Evolutionary conservation across 2,797 vertebrate genomes (phyloP), one percentile per base, ranked within the genome.

Genomic region (Argyrosomus regius): DNA sequence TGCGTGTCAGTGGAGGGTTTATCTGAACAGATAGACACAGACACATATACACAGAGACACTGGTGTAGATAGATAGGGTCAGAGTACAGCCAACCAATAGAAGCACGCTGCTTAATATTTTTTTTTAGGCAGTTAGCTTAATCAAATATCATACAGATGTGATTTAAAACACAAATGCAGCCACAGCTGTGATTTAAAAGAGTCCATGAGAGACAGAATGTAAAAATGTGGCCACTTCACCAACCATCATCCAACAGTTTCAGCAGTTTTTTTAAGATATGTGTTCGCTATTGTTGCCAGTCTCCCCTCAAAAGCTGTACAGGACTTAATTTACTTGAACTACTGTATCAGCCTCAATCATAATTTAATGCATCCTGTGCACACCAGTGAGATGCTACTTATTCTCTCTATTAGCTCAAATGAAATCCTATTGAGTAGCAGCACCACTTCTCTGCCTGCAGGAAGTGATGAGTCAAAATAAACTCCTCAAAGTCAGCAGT

Each of bases 1-100:
- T 58, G 78, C 1, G 0, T 82, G 80, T 85, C 77, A 83, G 71
- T 22, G 62, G 69, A 75, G 76, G 80, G 57, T 91, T 90, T 87
- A 84, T 92, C 82, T 84, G 72, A 73, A 72, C 66, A 61, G 74
- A 77, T n/a, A 70, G 49, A 67, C 10, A 24, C n/a, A 78, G 58
- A 65, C 70, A 63, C 18, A 58, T 31, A 64, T 22, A 53, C 71
- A 80, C 46, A 35, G 17, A 64, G 13, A 70, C 39, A 46, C 46
- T 31, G 20, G 62, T 35, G 35, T 14, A 16, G 35, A 72, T 60
- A 48, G 63, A 45, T 18, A 26, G 22, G 54, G 57, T 50, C 18
- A 8, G 35, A 61, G 31, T 10, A 56, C 7, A 52, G 46, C 31
- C 82, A 56, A 74, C 7, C 35, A 8, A 31, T 4, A 18, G 35